Percentiles rank a stretch among this genome's conserved stretches.
Evolutionary conservation across 2,888 invertebrate species (phyloP).

Genomic region (Cordilura impudica): DNA sequence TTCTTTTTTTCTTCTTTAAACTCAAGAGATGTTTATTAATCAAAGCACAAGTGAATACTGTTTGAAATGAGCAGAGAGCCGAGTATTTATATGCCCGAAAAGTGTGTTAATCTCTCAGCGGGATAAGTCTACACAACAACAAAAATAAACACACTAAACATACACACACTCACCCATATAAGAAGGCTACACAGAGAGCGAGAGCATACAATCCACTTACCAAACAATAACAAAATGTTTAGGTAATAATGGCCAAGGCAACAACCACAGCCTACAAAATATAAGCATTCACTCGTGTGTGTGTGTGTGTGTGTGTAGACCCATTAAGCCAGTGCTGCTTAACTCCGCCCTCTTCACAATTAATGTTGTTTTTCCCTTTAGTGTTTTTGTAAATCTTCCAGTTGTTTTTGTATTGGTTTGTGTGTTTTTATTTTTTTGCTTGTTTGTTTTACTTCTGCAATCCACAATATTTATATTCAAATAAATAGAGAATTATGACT

Average conservation of each 20-base stretch:
- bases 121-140: slow-evolving; percentile 59
- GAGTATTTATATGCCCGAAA: slow-evolving; percentile 72
- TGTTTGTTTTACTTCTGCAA: slow-evolving; percentile 57
- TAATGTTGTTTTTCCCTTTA: not conserved
- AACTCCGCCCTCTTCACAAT: slow-evolving; percentile 51
- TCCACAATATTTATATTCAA: slow-evolving; percentile 69
- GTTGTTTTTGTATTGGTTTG: not conserved
- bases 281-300: not conserved
- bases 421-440: not conserved
- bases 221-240: slow-evolving; percentile 26
- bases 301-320: slow-evolving; percentile 3
- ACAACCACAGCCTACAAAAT: slow-evolving; percentile 45
- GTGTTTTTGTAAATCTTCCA: slow-evolving; percentile 12
- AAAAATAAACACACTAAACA: not conserved
- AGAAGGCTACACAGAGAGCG: not conserved
- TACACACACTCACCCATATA: not conserved
- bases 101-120: slow-evolving; percentile 61
- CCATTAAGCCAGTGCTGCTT: not conserved
- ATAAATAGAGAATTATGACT: slow-evolving; percentile 65
- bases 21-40: slow-evolving; percentile 39
- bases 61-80: slow-evolving; percentile 63
- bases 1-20: not conserved
- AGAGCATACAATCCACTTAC: slow-evolving; percentile 47
- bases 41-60: slow-evolving; percentile 71
- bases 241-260: not conserved